Base-by-base conservation (phyloP, 2,888 invertebrate species). In the Eilema caniola region DNA sequence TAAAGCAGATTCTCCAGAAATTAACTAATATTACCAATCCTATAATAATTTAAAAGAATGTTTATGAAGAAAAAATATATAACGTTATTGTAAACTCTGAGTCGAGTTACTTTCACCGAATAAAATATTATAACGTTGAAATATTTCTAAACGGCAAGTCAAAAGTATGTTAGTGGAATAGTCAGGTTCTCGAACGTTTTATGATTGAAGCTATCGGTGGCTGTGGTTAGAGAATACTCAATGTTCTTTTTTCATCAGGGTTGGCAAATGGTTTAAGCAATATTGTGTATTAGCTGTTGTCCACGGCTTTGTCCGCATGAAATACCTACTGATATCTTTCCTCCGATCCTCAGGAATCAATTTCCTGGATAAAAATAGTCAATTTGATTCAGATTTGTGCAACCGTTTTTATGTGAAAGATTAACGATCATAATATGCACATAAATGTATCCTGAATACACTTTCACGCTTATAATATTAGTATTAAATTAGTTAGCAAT, bases 81-180 rank as follows among this genome's bases (percentile, higher is more conserved):
- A n/a, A 66, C 31, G 72, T 72, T 62, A 68, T 60, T 71, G n/a
- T 66, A 56, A 62, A 64, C 41, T 62, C 62, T 33, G 70, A 79
- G 65, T 70, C 76, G 63, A 66, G 73, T 69, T 67, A 70, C 82
- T 82, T 82, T 80, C 80, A 69, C 82, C 73, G 31, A 73, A 80
- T 72, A 77, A 69, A 71, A 59, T 70, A 74, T 61, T 75, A 72
- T 74, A 72, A 67, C 65, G 61, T 67, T 56, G 33, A 65, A 74
- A 77, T 77, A 75, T 73, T 79, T 72, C 63, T 69, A 56, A 56
- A 28, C 56, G 63, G 56, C 33, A 4, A 57, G 20, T 63, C 11
- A 59, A 62, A 81, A 82, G 78, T 82, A 67, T 75, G 82, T 82
- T 76, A 80, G 78, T 81, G 59, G 74, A 67, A 77, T 73, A 60